Evolutionary conservation across 2,797 vertebrate genomes (phyloP).

Genomic region (Hyperoplus immaculatus): DNA sequence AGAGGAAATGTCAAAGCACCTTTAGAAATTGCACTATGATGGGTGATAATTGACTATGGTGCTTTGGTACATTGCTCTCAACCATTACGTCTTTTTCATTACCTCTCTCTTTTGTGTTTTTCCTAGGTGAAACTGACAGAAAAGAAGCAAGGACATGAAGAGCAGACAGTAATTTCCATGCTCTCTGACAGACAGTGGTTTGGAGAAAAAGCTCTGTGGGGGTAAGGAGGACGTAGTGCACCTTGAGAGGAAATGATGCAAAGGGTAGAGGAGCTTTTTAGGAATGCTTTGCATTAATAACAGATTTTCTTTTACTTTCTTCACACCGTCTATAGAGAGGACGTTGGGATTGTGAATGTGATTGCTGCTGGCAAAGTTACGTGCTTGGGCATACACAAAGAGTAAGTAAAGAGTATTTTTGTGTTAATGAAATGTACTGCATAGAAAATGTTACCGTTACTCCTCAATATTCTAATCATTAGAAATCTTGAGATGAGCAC

Average conservation of each 20-base stretch:
- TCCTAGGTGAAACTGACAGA: constrained; percentile 83
- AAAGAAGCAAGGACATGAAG: constrained; percentile 68
- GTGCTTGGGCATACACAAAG: constrained; percentile 81
- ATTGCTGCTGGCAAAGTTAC: constrained; percentile 78
- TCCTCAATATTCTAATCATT: too few species aligned
- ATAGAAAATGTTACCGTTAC: neutral
- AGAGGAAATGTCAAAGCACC: constrained; percentile 54
- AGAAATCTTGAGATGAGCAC: too few species aligned
- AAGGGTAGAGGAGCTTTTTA: neutral
- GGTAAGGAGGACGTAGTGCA: constrained; percentile 67
- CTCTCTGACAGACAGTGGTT: constrained; percentile 84
- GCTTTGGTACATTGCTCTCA: constrained; percentile 6
- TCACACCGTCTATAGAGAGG: constrained; percentile 73
- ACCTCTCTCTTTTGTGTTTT: constrained; percentile 23
- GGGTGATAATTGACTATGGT: constrained; percentile 47
- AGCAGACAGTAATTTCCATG: constrained; percentile 66
- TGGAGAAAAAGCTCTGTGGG: constrained; percentile 82
- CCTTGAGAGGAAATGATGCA: neutral
- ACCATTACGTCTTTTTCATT: neutral
- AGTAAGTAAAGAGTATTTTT: constrained; percentile 73
- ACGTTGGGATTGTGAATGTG: constrained; percentile 68
- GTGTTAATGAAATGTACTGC: neutral
- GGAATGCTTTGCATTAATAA: constrained; percentile 4
- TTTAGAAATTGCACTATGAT: constrained; percentile 36
- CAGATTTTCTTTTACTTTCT: constrained; percentile 4